A percentile compares a stretch with the other conserved stretches of the same genome.
Conservation (phyloP, 2,797 vertebrate species). For the Phalanger gymnotis region DNA sequence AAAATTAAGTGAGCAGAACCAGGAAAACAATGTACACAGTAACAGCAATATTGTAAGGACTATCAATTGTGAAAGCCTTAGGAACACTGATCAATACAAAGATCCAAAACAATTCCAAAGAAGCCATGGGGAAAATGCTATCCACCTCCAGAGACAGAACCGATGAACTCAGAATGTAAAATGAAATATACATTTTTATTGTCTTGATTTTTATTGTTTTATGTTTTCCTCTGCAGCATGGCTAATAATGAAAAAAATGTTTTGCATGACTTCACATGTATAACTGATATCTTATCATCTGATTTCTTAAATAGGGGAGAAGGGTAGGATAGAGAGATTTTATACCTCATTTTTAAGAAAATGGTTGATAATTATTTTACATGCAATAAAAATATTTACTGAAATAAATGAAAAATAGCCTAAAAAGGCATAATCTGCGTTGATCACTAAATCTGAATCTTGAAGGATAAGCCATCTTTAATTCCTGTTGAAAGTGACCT, state of each 20-base stretch:
- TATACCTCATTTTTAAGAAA: neutral
- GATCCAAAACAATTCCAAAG: neutral
- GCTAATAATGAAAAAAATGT: neutral
- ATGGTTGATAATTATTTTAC: neutral
- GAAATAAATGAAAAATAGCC: neutral
- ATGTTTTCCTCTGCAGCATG: neutral
- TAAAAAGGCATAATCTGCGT: neutral
- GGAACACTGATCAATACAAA: neutral
- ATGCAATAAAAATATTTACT: neutral
- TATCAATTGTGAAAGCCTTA: neutral
- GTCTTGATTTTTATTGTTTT: neutral
- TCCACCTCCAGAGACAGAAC: neutral
- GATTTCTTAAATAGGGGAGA: neutral
- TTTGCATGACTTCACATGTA: neutral
- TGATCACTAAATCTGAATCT: neutral
- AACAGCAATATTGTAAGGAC: neutral
- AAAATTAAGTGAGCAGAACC: neutral
- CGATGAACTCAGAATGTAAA: neutral
- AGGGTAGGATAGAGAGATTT: neutral
- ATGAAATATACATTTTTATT: too few species aligned
- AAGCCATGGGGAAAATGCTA: neutral
- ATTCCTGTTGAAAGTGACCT: neutral
- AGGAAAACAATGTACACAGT: neutral
- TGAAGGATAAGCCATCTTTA: neutral
- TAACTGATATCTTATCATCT: neutral